phyloP scores from a whole-genome alignment of 2,888 invertebrate genomes.

The Yponomeuta sedellus region DNA sequence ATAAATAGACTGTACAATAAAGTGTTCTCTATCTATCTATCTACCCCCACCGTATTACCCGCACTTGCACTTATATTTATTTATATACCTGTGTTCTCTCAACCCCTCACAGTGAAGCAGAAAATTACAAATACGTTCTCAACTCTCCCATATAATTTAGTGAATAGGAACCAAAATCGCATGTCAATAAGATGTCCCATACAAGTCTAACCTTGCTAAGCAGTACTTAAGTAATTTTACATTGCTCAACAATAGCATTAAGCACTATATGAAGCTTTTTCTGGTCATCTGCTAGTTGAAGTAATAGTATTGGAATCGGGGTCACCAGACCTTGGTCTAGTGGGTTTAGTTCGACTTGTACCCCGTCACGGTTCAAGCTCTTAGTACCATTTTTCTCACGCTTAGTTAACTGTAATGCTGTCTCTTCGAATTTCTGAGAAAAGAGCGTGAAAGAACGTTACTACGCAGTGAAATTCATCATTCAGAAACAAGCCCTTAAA shows the following conservation, averaged over 20 bases:
- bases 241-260: background rate
- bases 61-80: background rate
- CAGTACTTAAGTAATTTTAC: conserved; percentile 3
- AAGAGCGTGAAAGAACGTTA: no score
- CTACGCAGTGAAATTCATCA: no score
- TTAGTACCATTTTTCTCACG: background rate
- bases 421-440: no score
- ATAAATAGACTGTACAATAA: no score
- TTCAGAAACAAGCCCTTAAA: no score
- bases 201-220: conserved; percentile 1
- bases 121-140: background rate
- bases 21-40: no score
- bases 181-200: background rate
- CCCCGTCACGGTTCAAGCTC: background rate
- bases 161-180: background rate
- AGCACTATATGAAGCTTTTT: background rate
- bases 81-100: background rate
- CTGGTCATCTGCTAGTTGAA: background rate
- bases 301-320: background rate
- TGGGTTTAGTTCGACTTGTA: background rate
- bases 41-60: no score
- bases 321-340: background rate
- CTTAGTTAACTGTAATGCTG: no score
- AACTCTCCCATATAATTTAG: background rate
- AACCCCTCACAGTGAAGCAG: background rate